phyloP scores from a whole-genome alignment of 2,113 vertebrate genomes.

The Ammospiza caudacuta region DNA sequence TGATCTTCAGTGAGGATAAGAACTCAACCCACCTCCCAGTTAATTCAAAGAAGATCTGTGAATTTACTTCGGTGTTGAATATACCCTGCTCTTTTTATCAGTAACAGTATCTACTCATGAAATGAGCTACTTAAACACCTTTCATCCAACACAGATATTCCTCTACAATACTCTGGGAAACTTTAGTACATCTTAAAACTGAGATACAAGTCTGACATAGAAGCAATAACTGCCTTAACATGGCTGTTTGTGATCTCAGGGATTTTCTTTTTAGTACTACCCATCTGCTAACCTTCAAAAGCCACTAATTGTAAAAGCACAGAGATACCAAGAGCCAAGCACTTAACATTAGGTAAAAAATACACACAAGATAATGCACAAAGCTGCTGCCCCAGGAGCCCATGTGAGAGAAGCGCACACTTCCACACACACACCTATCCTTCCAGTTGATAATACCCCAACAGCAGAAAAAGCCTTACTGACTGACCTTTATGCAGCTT shows the following conservation, averaged over 20 bases:
- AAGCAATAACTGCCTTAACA: background rate
- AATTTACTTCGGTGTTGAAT: background rate
- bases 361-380: rapidly evolving
- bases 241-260: background rate
- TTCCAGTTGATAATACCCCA: rapidly evolving
- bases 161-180: background rate
- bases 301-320: background rate
- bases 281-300: background rate
- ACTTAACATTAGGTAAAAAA: background rate
- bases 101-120: background rate
- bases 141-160: background rate
- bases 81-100: background rate
- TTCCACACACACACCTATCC: rapidly evolving
- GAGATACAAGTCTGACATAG: background rate
- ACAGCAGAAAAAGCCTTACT: rapidly evolving
- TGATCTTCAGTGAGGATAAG: background rate
- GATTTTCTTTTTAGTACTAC: background rate
- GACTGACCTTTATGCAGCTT: background rate
- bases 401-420: rapidly evolving
- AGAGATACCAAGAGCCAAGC: background rate
- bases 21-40: background rate
- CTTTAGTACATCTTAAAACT: background rate
- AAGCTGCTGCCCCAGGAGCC: rapidly evolving
- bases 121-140: background rate
- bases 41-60: background rate